Evolutionary conservation across 2,888 invertebrate species (phyloP), one percentile per base, ranked within the genome.

Genomic region (Drosophila atroscutellata): DNA sequence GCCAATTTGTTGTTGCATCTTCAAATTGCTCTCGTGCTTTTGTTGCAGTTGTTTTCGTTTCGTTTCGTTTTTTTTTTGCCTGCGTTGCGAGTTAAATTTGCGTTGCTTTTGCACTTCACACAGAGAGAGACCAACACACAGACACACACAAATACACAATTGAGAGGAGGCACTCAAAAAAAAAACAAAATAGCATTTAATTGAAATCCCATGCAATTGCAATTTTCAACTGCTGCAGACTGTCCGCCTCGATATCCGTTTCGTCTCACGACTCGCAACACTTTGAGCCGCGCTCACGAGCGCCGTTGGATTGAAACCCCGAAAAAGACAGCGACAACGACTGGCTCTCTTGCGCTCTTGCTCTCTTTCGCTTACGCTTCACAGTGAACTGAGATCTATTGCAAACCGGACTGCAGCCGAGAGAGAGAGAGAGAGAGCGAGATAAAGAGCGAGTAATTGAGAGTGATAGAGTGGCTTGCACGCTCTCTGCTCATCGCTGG

Each of bases 231-330:
- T 71, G 63, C 75, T 80, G 75, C 76, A 79, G 74, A 80, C 80
- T 78, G 81, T 80, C 80, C 80, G 80, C 75, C 67, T 75, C 78
- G 79, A 89, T 81, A 79, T 90, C 90, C 90, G 90, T 86, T 80
- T 83, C 80, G 86, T 83, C 85, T 86, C 91, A 90, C 91, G 91
- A 90, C 91, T 91, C 90, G 90, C 90, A 90, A 86, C 90, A 89
- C 88, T 91, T 86, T 91, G 89, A 85, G 83, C 81, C 77, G 77
- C 83, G 80, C 83, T 84, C 72, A 69, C 74, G 74, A 71, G 62
- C 73, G 60, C 39, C 72, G 70, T 59, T 67, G 51, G 20, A 36
- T 77, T 73, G 72, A 80, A 80, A 80, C 81, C 80, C 72, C 73
- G 63, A 70, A 80, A 80, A 76, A 54, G 61, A 58, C 67, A 63